Base-by-base conservation (phyloP, 2,113 vertebrate genomes). In the Xenopus borealis region DNA sequence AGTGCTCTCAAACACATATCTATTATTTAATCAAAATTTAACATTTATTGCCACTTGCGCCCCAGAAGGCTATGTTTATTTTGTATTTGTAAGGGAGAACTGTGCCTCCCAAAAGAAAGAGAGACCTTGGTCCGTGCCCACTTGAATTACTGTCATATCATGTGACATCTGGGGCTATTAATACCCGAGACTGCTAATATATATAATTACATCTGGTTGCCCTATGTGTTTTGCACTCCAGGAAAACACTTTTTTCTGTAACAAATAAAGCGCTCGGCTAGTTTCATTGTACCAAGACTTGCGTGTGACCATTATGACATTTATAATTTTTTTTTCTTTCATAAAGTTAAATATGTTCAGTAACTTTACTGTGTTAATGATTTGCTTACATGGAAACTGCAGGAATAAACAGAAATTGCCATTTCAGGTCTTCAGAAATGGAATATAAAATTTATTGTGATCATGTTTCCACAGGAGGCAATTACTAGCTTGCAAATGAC, bases 21-120 rank as follows among this genome's bases (percentile, higher is more conserved):
- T 95, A 96, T 96, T 98, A 98, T 96, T 98, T 94, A 95, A 97
- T 96, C 95, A 98, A 95, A 95, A 92, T 91, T 89, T 94, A 92
- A 92, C 92, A 92, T 92, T 94, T 91, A 92, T 92, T 90, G 91
- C 86, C 90, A 85, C 88, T 88, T 85, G 86, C 82, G 86, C 86
- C 89, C 88, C 88, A 73, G 69, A 86, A 88, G 86, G 84, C 94
- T 94, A 91, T 96, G 91, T 97, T 98, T 94, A 97, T 97, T 97
- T 97, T 94, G 92, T 93, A 88, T 92, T 93, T 92, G 87, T 85
- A 84, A 80, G 83, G 86, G 85, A 85, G 88, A 88, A 82, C 17
- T 82, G 89, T 86, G 89, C 90, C 90, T 93, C 90, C 88, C 87
- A 84, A 87, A 85, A 83, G 80, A 86, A 86, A 86, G 79, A 85